Evolutionary conservation across 1,140 invertebrate species (phyloP).

Genomic region (Tetraneura akinire): DNA sequence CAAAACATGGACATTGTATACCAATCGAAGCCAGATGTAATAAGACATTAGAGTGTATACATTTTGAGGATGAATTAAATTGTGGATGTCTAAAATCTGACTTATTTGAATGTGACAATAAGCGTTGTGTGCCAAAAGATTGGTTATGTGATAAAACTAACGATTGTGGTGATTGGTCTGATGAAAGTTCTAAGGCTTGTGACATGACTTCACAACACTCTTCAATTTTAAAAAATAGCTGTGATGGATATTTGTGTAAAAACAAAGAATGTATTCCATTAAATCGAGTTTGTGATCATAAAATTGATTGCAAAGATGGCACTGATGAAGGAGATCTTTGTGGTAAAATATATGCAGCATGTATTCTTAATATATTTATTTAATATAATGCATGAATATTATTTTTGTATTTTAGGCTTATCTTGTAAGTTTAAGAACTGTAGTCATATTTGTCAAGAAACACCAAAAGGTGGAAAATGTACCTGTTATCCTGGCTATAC

Average conservation of each 20-base stretch:
- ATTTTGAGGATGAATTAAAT: constrained; percentile 32
- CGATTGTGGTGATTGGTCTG: constrained; percentile 70
- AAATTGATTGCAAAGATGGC: constrained; percentile 55
- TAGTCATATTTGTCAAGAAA: constrained; percentile 54
- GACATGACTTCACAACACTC: neutral
- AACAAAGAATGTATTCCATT: constrained; percentile 59
- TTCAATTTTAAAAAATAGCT: constrained; percentile 28
- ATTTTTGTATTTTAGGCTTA: constrained; percentile 42
- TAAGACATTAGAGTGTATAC: neutral
- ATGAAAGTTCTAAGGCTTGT: constrained; percentile 61
- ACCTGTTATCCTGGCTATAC: constrained; percentile 54
- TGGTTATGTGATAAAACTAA: constrained; percentile 69
- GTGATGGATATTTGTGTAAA: constrained; percentile 59
- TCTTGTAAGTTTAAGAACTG: constrained; percentile 53
- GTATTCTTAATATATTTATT: constrained; percentile 6
- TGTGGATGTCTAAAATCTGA: constrained; percentile 30
- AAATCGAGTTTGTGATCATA: constrained; percentile 54
- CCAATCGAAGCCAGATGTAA: constrained; percentile 33
- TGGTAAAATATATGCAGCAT: constrained; percentile 40
- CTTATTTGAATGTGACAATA: constrained; percentile 57
- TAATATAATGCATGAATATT: neutral
- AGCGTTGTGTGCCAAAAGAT: constrained; percentile 65
- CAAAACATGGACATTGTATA: constrained; percentile 18
- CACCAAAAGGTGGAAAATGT: constrained; percentile 55
- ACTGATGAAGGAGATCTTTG: constrained; percentile 56